phyloP scores from a whole-genome alignment of 2,797 vertebrate species.

The Myotis findleyi region DNA sequence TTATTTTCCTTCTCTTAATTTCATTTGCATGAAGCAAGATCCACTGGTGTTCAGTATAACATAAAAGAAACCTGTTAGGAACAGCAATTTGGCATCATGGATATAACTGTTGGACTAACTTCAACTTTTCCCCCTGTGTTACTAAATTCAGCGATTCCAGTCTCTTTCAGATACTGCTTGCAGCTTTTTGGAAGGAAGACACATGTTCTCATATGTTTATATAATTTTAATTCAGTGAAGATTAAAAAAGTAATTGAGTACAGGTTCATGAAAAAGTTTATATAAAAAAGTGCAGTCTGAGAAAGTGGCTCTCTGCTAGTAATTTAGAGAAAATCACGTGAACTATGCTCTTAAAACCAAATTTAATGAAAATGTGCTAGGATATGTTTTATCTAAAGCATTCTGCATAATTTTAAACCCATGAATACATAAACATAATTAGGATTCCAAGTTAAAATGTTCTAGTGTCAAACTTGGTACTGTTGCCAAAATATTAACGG shows the following conservation, averaged over 20 bases:
- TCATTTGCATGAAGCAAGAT: slow-evolving; percentile 32
- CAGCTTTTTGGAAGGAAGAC: slow-evolving; percentile 59
- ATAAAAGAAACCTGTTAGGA: slow-evolving; percentile 4
- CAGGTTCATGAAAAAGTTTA: slow-evolving; percentile 62
- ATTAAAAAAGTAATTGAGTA: slow-evolving; percentile 67
- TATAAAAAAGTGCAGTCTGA: neutral
- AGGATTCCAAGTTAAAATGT: slow-evolving; percentile 78
- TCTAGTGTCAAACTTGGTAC: slow-evolving; percentile 72
- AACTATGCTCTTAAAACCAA: slow-evolving; percentile 59
- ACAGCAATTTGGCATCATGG: slow-evolving; percentile 49
- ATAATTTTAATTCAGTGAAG: slow-evolving; percentile 63
- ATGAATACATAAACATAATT: slow-evolving; percentile 81
- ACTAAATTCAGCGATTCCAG: slow-evolving; percentile 55
- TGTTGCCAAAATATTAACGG: slow-evolving; percentile 80
- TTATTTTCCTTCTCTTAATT: slow-evolving; percentile 6
- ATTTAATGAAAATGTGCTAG: slow-evolving; percentile 74
- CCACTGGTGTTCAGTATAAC: slow-evolving; percentile 31
- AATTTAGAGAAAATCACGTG: slow-evolving; percentile 64
- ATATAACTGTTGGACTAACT: slow-evolving; percentile 29
- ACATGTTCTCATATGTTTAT: slow-evolving; percentile 67
- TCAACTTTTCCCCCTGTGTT: slow-evolving; percentile 44
- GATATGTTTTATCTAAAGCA: slow-evolving; percentile 74
- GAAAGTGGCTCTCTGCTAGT: slow-evolving; percentile 37
- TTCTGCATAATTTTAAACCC: slow-evolving; percentile 75
- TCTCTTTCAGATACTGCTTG: slow-evolving; percentile 56